phyloP scores from a whole-genome alignment of 2,797 vertebrate genomes.

The Miichthys miiuy region DNA sequence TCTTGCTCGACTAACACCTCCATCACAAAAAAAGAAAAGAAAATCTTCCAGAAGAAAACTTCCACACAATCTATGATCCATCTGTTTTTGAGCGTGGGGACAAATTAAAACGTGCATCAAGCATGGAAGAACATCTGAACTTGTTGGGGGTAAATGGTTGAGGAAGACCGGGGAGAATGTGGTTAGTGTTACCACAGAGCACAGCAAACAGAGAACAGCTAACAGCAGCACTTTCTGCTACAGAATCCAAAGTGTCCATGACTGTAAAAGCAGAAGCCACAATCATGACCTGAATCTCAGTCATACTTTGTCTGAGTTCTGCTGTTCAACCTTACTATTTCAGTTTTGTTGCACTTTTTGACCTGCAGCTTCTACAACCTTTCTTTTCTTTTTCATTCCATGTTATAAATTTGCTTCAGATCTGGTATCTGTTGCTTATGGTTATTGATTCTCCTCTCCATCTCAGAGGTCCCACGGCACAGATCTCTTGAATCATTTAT shows the following conservation, averaged over 20 bases:
- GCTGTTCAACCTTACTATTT: neutral
- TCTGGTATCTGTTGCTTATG: slow-evolving; percentile 25
- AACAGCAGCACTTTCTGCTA: neutral
- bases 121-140: slow-evolving; percentile 11
- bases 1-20: neutral
- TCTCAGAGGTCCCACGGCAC: slow-evolving; percentile 33
- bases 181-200: neutral
- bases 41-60: neutral
- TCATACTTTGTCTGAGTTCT: neutral
- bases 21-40: neutral
- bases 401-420: neutral
- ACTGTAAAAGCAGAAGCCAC: neutral
- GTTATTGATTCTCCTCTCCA: slow-evolving; percentile 45
- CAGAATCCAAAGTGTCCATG: neutral
- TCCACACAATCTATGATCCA: neutral
- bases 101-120: slow-evolving; percentile 15
- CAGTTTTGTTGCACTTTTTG: slow-evolving; percentile 1
- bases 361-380: neutral
- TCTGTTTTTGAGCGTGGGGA: slow-evolving; percentile 24
- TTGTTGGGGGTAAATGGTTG: neutral
- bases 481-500: slow-evolving; percentile 63
- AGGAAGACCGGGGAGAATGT: no score
- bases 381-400: neutral
- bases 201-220: neutral
- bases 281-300: neutral